Evolutionary conservation across 2,797 vertebrate genomes (phyloP), one percentile per base, ranked within the genome.

Genomic region (Pseudotriccus pelzelni): DNA sequence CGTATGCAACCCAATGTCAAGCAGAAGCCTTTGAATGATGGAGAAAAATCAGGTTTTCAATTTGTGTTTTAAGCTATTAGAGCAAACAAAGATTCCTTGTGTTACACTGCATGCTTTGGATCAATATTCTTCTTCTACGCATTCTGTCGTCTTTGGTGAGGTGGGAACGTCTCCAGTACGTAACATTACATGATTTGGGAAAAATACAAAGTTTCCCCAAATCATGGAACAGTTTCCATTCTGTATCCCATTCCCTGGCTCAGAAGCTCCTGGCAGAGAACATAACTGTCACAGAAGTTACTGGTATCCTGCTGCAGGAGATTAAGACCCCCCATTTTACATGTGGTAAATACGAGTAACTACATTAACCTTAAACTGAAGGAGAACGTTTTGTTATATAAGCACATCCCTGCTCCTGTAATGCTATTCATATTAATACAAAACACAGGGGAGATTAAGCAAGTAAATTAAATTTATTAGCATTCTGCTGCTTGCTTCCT

Each of bases 391-490:
- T 89, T 90, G 75, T 95, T 89, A 83, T 24, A 79, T 87, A 93
- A 96, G 94, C 76, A 86, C 46, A 90, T 64, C 62, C 66, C 76
- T 24, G 66, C 66, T 93, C 46, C 83, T 75, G 23, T 73, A 93
- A 87, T 73, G 59, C 43, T 81, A 84, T 78, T 95, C 94, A 88
- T 66, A 91, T 72, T 80, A 92, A 84, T 75, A 89, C n/a, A 93
- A 93, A 92, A 81, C 84, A 89, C 79, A 34, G 36, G 46, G 62
- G 79, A 91, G 82, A 94, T 91, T 76, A 95, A 78, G 66, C 59
- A 72, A 94, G 79, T 81, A 85, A 92, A 94, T 93, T 93, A 66
- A 95, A 91, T 87, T 92, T 89, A 83, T 95, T 81, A 91, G 69
- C 28, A 18, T 78, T 92, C 84, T 86, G 74, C 76, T 96, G 66